phyloP scores from a whole-genome alignment of 2,113 vertebrate species.

The Monarcha castaneiventris region DNA sequence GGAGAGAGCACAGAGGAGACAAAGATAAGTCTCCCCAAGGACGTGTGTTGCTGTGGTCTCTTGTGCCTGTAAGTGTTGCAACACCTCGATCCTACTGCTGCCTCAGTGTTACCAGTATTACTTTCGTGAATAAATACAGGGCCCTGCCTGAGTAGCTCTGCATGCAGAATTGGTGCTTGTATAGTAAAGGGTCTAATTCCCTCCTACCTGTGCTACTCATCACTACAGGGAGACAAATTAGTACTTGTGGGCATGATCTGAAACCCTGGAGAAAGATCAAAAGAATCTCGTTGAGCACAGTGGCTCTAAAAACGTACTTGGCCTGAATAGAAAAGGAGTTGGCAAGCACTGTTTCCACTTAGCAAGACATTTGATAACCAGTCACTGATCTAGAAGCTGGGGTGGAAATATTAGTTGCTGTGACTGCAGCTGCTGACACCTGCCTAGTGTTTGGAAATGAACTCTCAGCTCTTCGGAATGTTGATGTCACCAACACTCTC shows the following conservation, averaged over 20 bases:
- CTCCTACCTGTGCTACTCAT: neutral
- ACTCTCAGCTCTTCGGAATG: neutral
- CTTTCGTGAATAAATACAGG: neutral
- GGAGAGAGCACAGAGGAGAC: neutral
- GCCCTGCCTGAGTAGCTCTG: neutral
- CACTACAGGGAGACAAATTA: neutral
- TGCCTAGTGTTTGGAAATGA: neutral
- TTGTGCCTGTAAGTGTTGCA: neutral
- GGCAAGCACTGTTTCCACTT: neutral
- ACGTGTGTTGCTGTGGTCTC: neutral
- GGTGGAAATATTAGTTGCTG: neutral
- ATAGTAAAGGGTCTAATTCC: neutral
- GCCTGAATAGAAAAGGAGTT: neutral
- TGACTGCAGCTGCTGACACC: neutral
- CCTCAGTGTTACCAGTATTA: neutral
- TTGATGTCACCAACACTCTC: neutral
- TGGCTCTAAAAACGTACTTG: neutral
- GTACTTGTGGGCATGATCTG: neutral
- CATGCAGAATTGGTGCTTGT: neutral
- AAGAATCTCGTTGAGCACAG: neutral
- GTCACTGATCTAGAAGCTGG: neutral
- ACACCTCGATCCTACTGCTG: neutral
- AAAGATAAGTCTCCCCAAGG: neutral
- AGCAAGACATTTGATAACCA: neutral
- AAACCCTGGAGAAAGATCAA: neutral